Base-by-base conservation (phyloP, 2,888 invertebrate genomes). In the Polietes domitor region DNA sequence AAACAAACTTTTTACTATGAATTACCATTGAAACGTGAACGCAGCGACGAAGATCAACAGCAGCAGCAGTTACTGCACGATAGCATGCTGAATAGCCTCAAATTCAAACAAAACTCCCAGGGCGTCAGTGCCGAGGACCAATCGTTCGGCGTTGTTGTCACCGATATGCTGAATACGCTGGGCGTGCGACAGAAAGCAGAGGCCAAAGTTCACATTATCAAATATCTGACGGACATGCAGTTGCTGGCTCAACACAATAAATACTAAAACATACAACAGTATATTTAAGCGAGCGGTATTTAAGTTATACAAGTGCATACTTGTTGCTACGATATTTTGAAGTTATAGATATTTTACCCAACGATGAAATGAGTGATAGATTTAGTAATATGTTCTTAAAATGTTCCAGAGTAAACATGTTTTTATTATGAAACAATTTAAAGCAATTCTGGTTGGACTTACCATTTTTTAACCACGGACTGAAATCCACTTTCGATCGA, bases 221-320 rank as follows among this genome's bases (percentile, higher is more conserved):
- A 90, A 86, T 91, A 90, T 88, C 87, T 90, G 79, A 90, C 90
- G 78, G 90, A 90, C 82, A 90, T 90, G 90, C 90, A 90, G 87
- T 86, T 90, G 87, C 87, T 90, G 86, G 90, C 90, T 65, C 90
- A 90, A 88, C 90, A 90, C 74, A 90, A 90, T 85, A 90, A 90
- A 87, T 90, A 90, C 86, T 90, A 50, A 50, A 50, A 26, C 47
- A 47, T 47, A 47, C 9, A 47, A 32, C 1, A 47, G 1, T n/a
- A 47, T n/a, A n/a, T 47, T n/a, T n/a, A n/a, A n/a, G n/a, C n/a
- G n/a, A n/a, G n/a, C n/a, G 15, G 15, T 47, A 4, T 47, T 32
- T 61, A 61, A 61, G 61, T 32, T 61, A 32, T n/a, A 47, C 37
- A 9, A 37, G 37, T 37, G 7, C 7, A 7, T 32, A 32, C 1